Evolutionary conservation across 2,113 vertebrate species (phyloP).

Genomic region (Pangasianodon hypophthalmus): DNA sequence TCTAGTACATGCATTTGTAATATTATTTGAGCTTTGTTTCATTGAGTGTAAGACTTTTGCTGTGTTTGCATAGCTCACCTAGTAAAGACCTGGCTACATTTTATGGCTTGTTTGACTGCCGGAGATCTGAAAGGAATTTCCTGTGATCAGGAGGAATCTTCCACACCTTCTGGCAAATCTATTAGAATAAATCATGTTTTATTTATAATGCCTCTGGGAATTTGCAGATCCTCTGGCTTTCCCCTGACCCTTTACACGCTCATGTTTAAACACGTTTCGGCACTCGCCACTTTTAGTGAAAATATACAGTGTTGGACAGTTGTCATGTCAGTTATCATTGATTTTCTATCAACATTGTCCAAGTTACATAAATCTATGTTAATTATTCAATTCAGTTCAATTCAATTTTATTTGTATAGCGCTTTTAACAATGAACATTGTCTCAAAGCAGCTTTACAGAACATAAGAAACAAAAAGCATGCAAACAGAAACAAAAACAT

Average conservation of each 20-base stretch:
- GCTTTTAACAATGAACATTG: no score
- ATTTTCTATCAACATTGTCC: not conserved
- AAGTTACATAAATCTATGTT: not conserved
- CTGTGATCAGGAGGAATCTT: not conserved
- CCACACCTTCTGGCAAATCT: not conserved
- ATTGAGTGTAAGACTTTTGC: not conserved
- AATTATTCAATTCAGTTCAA: no score
- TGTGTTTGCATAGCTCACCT: not conserved
- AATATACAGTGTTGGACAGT: not conserved
- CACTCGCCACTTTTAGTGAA: not conserved
- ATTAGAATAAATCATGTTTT: not conserved
- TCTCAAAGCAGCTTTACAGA: no score
- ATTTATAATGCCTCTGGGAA: not conserved
- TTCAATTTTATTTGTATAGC: no score
- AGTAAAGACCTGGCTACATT: not conserved
- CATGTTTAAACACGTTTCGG: not conserved
- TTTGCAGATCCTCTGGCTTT: not conserved
- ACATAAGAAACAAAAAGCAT: no score
- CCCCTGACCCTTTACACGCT: not conserved
- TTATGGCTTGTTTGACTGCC: conserved; percentile 5
- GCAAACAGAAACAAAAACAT: no score
- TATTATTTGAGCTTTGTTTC: not conserved
- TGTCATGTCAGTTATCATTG: not conserved
- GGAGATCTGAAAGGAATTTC: not conserved
- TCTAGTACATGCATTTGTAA: not conserved